phyloP scores from a whole-genome alignment of 2,113 vertebrate genomes.

The Oophaga pumilio region DNA sequence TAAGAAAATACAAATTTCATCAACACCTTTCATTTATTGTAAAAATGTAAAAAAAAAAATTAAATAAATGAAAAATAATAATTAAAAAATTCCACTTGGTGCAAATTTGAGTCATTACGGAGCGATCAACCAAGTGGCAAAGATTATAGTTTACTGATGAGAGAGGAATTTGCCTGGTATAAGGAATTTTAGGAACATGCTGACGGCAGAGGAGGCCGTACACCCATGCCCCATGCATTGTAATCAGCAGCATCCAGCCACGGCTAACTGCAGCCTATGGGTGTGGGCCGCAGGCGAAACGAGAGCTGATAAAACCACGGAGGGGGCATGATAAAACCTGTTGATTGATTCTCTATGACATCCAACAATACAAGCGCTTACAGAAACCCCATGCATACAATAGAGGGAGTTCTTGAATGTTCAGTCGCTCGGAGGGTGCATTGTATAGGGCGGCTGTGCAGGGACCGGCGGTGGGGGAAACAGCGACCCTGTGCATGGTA shows the following conservation, averaged over 20 bases:
- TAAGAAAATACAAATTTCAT: background rate
- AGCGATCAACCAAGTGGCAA: too few relatives aligned
- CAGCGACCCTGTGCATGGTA: background rate
- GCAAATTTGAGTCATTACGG: background rate
- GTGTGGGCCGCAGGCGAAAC: slow-evolving; percentile 46
- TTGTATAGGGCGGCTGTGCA: background rate
- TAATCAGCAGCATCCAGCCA: slow-evolving; percentile 52
- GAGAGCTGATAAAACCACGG: slow-evolving; percentile 50
- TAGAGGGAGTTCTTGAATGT: slow-evolving; percentile 50
- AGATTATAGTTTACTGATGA: background rate
- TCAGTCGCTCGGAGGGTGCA: slow-evolving; percentile 20
- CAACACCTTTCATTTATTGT: background rate
- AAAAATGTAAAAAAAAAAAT: background rate
- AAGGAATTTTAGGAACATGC: background rate
- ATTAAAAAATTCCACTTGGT: too few relatives aligned
- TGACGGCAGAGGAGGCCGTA: slow-evolving; percentile 28
- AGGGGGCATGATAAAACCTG: slow-evolving; percentile 44
- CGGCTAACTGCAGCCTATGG: slow-evolving; percentile 33
- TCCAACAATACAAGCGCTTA: slow-evolving; percentile 31
- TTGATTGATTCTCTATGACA: slow-evolving; percentile 45
- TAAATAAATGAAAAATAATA: too few relatives aligned
- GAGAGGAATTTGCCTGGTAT: background rate
- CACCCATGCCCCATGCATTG: slow-evolving; percentile 32
- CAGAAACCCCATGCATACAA: slow-evolving; percentile 23
- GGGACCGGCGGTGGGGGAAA: background rate